These are phyloP conservation scores for Henricia sp. DNA, from an alignment of 53 echinoderm and acorn worm genomes.

Conservation along the genomic window DNA sequence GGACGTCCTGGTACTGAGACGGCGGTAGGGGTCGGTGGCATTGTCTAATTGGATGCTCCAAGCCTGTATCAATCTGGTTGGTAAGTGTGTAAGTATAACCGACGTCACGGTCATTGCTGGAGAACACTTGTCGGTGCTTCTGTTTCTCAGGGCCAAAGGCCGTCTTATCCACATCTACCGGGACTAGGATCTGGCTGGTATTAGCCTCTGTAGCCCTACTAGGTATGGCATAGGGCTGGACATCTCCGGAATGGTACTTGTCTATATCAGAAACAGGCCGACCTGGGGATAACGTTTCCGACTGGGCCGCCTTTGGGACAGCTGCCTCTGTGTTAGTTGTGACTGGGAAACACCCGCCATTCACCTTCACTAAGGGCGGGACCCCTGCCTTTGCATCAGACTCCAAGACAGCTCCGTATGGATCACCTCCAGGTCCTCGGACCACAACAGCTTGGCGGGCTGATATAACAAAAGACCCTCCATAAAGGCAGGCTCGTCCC, in stretches of 20 bases:
- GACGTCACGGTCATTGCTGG: constrained; percentile 36
- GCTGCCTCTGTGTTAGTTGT: not conserved
- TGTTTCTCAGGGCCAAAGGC: not conserved
- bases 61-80: constrained; percentile 57
- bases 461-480: not conserved
- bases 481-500: not conserved
- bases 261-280: not conserved
- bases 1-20: constrained; percentile 40
- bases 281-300: not conserved
- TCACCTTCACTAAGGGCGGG: not conserved
- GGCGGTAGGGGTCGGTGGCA: constrained; percentile 49
- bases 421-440: too few relatives aligned
- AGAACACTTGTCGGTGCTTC: constrained; percentile 53
- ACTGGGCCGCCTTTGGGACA: not conserved
- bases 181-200: not conserved
- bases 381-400: not conserved
- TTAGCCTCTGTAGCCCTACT: not conserved
- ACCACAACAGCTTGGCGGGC: too few relatives aligned
- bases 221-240: not conserved
- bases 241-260: too few relatives aligned
- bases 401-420: not conserved
- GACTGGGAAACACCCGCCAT: not conserved
- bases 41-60: constrained; percentile 36
- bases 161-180: not conserved
- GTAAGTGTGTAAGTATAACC: constrained; percentile 45